Evolutionary conservation across 2,113 vertebrate species (phyloP).

Genomic region (Nibea albiflora): DNA sequence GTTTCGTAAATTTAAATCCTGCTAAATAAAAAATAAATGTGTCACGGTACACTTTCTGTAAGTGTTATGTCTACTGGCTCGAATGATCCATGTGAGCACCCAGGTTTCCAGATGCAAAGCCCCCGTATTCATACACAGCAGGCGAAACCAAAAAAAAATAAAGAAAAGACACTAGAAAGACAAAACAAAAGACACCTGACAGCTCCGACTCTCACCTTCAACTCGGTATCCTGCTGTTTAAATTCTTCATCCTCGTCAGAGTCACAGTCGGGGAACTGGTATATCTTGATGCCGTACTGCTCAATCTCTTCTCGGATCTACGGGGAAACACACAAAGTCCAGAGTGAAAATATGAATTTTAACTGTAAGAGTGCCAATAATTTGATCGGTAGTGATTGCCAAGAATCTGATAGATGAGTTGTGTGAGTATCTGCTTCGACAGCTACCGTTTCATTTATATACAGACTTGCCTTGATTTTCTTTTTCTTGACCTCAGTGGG

Average conservation of each 20-base stretch:
- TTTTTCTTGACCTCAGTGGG: conserved; percentile 92
- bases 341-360: neutral
- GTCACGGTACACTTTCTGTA: neutral
- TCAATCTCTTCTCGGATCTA: conserved; percentile 97
- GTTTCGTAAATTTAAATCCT: too few species aligned
- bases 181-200: neutral
- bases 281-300: conserved; percentile 94
- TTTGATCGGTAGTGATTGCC: neutral
- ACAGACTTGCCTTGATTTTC: conserved; percentile 90
- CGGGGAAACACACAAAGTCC: conserved; percentile 41
- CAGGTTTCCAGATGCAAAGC: neutral
- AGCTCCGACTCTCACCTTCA: conserved; percentile 87
- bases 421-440: neutral
- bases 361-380: neutral
- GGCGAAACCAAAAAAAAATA: too few species aligned
- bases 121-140: neutral
- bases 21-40: too few species aligned
- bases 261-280: conserved; percentile 98
- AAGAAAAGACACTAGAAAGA: neutral
- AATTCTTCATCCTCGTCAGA: conserved; percentile 98
- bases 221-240: conserved; percentile 93
- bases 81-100: neutral
- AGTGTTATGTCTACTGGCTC: neutral
- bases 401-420: neutral
- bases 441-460: neutral